phyloP scores from a whole-genome alignment of 2,797 vertebrate species.

The Cryptoprocta ferox region DNA sequence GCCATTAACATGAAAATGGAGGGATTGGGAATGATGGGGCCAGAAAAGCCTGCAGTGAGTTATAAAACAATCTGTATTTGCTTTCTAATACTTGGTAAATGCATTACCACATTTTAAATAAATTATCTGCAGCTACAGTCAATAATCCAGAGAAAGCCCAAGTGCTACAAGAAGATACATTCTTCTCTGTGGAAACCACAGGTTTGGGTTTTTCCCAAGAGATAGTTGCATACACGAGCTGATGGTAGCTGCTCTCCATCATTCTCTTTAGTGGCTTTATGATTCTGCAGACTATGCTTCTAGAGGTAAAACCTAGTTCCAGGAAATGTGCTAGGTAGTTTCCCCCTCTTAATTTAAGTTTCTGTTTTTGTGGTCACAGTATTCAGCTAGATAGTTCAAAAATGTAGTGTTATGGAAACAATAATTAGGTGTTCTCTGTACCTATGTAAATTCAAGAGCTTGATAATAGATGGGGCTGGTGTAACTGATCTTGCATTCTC shows the following conservation, averaged over 20 bases:
- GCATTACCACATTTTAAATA: constrained; percentile 57
- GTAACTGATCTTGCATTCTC: not conserved
- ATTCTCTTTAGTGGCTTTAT: constrained; percentile 59
- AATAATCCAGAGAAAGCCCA: constrained; percentile 57
- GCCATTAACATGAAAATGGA: constrained; percentile 26
- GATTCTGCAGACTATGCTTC: not conserved
- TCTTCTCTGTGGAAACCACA: constrained; percentile 18
- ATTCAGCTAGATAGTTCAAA: not conserved
- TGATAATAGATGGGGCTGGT: not conserved
- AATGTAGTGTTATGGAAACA: not conserved
- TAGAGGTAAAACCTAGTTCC: constrained; percentile 52
- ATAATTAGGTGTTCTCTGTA: not conserved
- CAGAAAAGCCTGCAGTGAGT: not conserved
- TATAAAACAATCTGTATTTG: constrained; percentile 16
- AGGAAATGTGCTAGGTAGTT: not conserved
- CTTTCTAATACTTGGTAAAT: constrained; percentile 58
- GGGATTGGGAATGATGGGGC: not conserved
- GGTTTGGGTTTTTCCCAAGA: constrained; percentile 32
- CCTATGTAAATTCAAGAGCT: not conserved
- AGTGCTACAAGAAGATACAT: constrained; percentile 48
- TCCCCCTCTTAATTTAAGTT: not conserved
- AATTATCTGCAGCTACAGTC: constrained; percentile 9
- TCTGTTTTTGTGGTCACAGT: not conserved
- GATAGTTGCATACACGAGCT: constrained; percentile 1
- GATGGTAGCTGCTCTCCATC: not conserved